Evolutionary conservation across 2,888 invertebrate species (phyloP).

Genomic region (Allophyes oxyacanthae): DNA sequence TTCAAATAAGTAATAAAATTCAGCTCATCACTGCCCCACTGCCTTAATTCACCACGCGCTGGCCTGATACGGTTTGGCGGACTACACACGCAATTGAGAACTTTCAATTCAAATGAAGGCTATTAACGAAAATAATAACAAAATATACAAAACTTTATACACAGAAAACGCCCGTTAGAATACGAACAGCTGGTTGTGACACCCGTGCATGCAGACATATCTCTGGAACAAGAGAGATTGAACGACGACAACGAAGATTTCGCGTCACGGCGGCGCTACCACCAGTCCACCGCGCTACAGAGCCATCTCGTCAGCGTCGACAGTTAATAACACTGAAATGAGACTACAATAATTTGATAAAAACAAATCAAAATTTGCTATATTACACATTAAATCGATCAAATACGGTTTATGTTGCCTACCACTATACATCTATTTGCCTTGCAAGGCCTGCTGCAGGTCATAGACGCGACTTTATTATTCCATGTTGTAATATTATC

Average conservation of each 20-base stretch:
- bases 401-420: constrained; percentile 4
- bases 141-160: constrained; percentile 40
- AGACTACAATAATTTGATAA: neutral
- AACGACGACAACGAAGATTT: constrained; percentile 99
- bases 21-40: no score
- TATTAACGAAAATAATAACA: no score
- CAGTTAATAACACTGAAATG: constrained; percentile 54
- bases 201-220: constrained; percentile 94
- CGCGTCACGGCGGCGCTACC: constrained; percentile 96
- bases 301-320: constrained; percentile 90
- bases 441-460: no score
- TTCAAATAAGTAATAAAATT: no score
- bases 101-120: no score
- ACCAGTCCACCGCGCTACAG: constrained; percentile 95
- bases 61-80: no score
- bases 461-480: no score
- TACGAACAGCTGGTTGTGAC: constrained; percentile 96
- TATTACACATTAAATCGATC: constrained; percentile 4
- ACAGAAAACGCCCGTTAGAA: constrained; percentile 93
- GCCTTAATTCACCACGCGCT: no score
- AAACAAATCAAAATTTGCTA: constrained; percentile 12
- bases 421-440: no score
- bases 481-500: no score
- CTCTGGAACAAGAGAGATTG: constrained; percentile 95
- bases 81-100: no score